A percentile compares a stretch with the other conserved stretches of the same genome.
These are phyloP conservation scores for Dryococelus australis DNA, from an alignment of 2,888 invertebrate species.

Conservation along the genomic window DNA sequence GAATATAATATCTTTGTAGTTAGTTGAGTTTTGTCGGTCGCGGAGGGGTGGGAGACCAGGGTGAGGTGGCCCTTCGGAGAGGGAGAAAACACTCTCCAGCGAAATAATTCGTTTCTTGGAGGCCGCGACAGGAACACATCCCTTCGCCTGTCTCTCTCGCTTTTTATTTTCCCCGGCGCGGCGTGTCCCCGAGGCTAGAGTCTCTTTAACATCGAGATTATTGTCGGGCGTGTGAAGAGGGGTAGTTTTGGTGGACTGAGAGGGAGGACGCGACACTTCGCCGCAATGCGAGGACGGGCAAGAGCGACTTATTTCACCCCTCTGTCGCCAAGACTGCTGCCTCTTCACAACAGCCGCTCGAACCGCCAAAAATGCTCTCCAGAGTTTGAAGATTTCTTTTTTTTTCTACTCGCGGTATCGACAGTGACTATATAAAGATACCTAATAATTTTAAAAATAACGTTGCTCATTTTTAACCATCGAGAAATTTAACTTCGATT, in stretches of 20 bases:
- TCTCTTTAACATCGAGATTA: slow-evolving; percentile 29
- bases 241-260: neutral
- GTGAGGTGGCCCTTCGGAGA: neutral
- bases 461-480: too few species aligned
- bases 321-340: too few species aligned
- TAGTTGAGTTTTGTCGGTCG: slow-evolving; percentile 33
- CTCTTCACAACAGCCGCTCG: too few species aligned
- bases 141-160: neutral
- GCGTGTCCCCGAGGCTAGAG: slow-evolving; percentile 16
- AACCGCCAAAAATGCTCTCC: too few species aligned
- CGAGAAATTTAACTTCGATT: too few species aligned
- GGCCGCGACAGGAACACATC: neutral
- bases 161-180: too few species aligned
- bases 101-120: slow-evolving; percentile 24
- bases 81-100: slow-evolving; percentile 2
- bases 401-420: too few species aligned
- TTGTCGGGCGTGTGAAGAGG: slow-evolving; percentile 25
- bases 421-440: too few species aligned
- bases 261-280: neutral
- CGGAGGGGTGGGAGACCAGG: neutral
- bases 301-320: too few species aligned
- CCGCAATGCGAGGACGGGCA: neutral
- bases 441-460: too few species aligned
- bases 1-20: slow-evolving; percentile 44
- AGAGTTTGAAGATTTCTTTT: too few species aligned